These are phyloP conservation scores for Ormyrus rosae DNA, from an alignment of 2,888 invertebrate genomes.

Conservation along the genomic window DNA sequence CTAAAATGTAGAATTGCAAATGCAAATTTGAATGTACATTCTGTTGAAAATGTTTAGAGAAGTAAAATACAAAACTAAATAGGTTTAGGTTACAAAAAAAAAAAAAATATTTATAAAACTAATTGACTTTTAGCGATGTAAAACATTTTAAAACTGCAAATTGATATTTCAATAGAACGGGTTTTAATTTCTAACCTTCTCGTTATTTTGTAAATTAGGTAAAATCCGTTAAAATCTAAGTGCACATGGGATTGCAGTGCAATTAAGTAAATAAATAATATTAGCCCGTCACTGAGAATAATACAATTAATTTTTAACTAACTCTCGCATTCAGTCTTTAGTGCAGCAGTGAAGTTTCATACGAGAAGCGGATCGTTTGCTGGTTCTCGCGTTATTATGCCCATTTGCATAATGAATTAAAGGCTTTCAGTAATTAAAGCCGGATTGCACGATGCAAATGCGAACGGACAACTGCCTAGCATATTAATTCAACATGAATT, in stretches of 20 bases:
- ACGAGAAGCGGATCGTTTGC: conserved; percentile 64
- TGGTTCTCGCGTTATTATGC: conserved; percentile 68
- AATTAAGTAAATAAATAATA: conserved; percentile 23
- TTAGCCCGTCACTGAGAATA: not conserved
- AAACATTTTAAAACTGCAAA: too few species aligned
- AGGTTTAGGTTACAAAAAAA: too few species aligned
- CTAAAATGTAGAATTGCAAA: too few species aligned
- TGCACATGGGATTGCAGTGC: not conserved
- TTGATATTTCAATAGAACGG: too few species aligned
- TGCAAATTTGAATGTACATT: too few species aligned
- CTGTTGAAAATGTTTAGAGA: too few species aligned
- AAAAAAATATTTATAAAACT: too few species aligned
- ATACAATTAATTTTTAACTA: conserved; percentile 45
- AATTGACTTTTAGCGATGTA: too few species aligned
- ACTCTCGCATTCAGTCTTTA: conserved; percentile 34
- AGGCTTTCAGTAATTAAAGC: conserved; percentile 69
- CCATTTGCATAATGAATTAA: conserved; percentile 73
- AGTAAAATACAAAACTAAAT: too few species aligned
- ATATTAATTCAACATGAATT: conserved; percentile 63
- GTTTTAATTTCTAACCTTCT: too few species aligned
- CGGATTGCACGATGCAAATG: conserved; percentile 68
- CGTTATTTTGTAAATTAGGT: too few species aligned
- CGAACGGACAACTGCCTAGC: conserved; percentile 64
- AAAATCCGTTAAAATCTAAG: not conserved
- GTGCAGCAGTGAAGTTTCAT: conserved; percentile 21